A percentile compares a stretch with the other conserved stretches of the same genome.
Evolutionary conservation across 2,888 invertebrate genomes (phyloP).

Genomic region (Stenotaenia linearis): DNA sequence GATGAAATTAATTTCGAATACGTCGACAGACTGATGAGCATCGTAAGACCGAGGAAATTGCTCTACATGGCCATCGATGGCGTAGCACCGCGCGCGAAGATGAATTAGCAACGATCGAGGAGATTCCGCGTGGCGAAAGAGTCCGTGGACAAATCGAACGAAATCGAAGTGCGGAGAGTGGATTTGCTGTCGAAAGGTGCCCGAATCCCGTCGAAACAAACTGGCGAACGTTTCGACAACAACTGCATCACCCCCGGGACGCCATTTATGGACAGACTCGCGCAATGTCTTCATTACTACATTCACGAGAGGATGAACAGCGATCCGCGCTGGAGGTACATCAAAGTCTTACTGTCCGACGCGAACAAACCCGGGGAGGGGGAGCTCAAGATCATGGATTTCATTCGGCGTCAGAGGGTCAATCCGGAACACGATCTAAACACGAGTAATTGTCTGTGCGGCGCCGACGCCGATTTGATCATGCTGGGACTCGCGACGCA

Average conservation of each 20-base stretch:
- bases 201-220: slow-evolving; percentile 64
- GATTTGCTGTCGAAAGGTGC: slow-evolving; percentile 80
- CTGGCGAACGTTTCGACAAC: slow-evolving; percentile 88
- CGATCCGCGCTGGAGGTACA: too few species aligned
- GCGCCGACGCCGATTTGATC: slow-evolving; percentile 94
- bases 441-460: slow-evolving; percentile 92
- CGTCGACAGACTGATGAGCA: too few species aligned
- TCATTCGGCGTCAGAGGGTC: slow-evolving; percentile 75
- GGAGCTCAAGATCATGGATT: slow-evolving; percentile 98
- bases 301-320: too few species aligned
- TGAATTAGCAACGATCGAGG: slow-evolving; percentile 94
- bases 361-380: slow-evolving; percentile 99
- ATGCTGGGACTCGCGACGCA: slow-evolving; percentile 94
- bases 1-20: slow-evolving; percentile 87
- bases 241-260: slow-evolving; percentile 98
- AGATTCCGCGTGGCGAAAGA: slow-evolving; percentile 58
- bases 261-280: slow-evolving; percentile 87
- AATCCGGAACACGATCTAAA: slow-evolving; percentile 80
- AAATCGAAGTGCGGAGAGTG: too few species aligned
- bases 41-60: slow-evolving; percentile 82
- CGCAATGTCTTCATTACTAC: too few species aligned
- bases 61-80: slow-evolving; percentile 98
- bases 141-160: slow-evolving; percentile 80
- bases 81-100: slow-evolving; percentile 94
- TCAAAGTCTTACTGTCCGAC: too few species aligned